These are phyloP conservation scores for Psettodes erumei DNA, from an alignment of 2,113 vertebrate genomes.

Conservation along the genomic window DNA sequence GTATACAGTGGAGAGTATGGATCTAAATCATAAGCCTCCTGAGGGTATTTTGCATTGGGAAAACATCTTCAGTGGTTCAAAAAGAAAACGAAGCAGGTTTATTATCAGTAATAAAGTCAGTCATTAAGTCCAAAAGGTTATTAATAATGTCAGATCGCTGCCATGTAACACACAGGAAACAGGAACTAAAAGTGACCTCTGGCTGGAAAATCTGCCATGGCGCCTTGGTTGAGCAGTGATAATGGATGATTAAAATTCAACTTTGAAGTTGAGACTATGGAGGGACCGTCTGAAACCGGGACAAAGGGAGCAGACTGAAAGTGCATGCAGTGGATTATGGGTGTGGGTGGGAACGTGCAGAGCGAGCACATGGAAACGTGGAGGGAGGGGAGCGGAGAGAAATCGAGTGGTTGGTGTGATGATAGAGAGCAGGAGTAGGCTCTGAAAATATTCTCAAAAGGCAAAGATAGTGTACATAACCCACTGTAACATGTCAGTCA, in stretches of 20 bases:
- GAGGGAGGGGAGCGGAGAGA: conserved; percentile 7
- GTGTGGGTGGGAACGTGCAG: conserved; percentile 56
- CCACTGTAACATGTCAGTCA: not conserved
- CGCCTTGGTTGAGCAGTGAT: conserved; percentile 44
- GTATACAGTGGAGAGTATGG: not conserved
- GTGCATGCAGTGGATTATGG: conserved; percentile 56
- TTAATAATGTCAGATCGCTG: conserved; percentile 2
- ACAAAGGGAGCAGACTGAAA: conserved; percentile 41
- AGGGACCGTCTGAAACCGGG: conserved; percentile 68
- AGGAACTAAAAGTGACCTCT: conserved; percentile 47
- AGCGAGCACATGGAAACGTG: conserved; percentile 32
- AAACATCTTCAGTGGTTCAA: not conserved
- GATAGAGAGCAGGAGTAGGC: conserved; percentile 3
- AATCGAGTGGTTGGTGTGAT: not conserved
- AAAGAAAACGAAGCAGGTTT: not conserved
- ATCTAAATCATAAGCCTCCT: not conserved
- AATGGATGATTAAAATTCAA: conserved; percentile 70
- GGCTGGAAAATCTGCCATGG: conserved; percentile 4
- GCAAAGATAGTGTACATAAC: not conserved
- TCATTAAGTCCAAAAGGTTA: not conserved
- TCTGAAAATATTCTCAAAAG: not conserved
- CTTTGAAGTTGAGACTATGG: conserved; percentile 26
- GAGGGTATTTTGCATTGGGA: conserved; percentile 3
- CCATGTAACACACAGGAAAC: not conserved
- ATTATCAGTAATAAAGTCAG: too few species aligned